phyloP scores from a whole-genome alignment of 1,140 invertebrate genomes.

The Heterodera carotae region DNA sequence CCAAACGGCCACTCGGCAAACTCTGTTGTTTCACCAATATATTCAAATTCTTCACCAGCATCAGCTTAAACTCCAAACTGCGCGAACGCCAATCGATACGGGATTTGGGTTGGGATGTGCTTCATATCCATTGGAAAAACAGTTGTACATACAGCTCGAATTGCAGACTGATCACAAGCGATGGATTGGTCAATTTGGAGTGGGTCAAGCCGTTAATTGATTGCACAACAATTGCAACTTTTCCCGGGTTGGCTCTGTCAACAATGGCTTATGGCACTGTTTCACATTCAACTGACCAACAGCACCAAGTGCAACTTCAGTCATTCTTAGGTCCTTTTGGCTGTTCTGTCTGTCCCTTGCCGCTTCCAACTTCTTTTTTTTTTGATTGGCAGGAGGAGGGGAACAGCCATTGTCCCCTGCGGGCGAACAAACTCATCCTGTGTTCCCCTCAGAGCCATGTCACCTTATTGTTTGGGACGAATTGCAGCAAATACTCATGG shows the following conservation, averaged over 20 bases:
- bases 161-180: background rate
- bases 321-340: background rate
- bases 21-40: background rate
- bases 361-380: background rate
- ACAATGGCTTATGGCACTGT: background rate
- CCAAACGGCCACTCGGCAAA: background rate
- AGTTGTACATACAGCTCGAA: background rate
- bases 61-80: background rate
- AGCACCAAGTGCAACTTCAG: background rate
- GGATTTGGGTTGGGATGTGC: background rate
- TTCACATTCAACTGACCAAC: background rate
- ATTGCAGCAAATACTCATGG: background rate
- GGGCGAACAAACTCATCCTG: background rate
- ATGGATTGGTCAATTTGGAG: background rate
- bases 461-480: conserved; percentile 5
- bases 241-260: conserved; percentile 7
- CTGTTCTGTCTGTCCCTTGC: background rate
- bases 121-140: no score
- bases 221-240: background rate
- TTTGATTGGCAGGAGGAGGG: no score
- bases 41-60: background rate
- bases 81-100: background rate
- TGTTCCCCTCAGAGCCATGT: background rate
- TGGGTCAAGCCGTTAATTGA: conserved; percentile 2
- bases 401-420: background rate